Base-by-base conservation (phyloP, 2,113 vertebrate genomes). In the Dissostichus mawsoni region DNA sequence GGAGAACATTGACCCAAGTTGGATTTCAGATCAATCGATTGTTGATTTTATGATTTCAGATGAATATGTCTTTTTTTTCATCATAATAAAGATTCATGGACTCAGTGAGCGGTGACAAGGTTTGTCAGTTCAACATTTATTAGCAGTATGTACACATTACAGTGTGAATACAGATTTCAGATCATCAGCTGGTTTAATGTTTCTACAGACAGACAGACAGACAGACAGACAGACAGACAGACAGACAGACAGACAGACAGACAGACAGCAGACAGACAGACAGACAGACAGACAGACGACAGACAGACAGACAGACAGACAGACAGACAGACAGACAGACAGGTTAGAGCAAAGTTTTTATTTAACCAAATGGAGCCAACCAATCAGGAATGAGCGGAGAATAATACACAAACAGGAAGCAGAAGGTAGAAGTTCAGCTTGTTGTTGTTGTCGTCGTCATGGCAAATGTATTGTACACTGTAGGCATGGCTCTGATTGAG, bases 91-190 rank as follows among this genome's bases (percentile, higher is more conserved):
- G 56, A 75, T 33, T 62, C 62, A 1, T 25, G 45, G 51, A 75
- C 36, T 56, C 61, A 5, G n/a, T 45, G 2, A 59, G 56, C 20
- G 11, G 14, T 47, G 33, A n/a, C 1, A 53, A 11, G 33, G 62
- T 89, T 82, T 29, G 56, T 87, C 77, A 83, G 58, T 84, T 85
- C 61, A 87, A 72, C 83, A 69, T 91, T 91, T 91, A 90, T 90
- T 91, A 80, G 84, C 76, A 82, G 23, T 81, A 86, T 11, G 4
- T 62, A 41, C 36, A 41, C 36, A 41, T 41, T 41, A 41, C 52
- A 86, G 59, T 72, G 78, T 80, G 72, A 50, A 66, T 23, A 51
- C 61, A 13, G 57, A 58, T 25, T 8, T 29, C 29, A 58, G 56
- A 57, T 20, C 55, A 57, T 23, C 36, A 57, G 23, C 23, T 25